Conservation (phyloP, 2,113 vertebrate species). For the Nettapus auritus region DNA sequence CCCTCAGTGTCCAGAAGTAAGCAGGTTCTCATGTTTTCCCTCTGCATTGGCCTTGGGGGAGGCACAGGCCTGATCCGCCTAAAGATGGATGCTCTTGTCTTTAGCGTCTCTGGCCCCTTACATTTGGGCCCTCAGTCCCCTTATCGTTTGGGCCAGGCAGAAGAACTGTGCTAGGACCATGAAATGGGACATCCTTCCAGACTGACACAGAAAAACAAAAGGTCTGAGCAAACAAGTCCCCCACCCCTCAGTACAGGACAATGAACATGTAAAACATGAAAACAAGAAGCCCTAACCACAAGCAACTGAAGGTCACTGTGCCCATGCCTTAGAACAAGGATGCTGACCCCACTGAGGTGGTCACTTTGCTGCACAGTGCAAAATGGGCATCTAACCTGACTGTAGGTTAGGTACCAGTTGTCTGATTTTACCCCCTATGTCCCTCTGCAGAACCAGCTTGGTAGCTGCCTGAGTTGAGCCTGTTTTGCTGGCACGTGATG, state of each 20-base stretch:
- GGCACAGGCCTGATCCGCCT: not conserved
- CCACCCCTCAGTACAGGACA: not conserved
- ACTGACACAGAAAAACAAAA: not conserved
- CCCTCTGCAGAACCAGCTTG: not conserved
- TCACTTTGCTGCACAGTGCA: not conserved
- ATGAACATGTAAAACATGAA: not conserved
- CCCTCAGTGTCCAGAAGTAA: not conserved
- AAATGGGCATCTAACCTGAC: not conserved
- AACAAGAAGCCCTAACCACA: not conserved
- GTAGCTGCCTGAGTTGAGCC: not conserved
- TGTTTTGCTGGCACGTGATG: not conserved
- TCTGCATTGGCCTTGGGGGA: not conserved
- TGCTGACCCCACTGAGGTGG: not conserved
- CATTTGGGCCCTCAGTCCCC: accelerated
- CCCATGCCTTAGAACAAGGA: not conserved
- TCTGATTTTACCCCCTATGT: not conserved
- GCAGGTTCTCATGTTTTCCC: not conserved
- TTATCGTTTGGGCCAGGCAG: not conserved
- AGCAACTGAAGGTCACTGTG: not conserved
- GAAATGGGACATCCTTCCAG: not conserved
- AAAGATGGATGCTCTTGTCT: not conserved
- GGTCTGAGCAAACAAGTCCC: not conserved
- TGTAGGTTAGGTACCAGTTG: not conserved
- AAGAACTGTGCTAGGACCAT: not conserved
- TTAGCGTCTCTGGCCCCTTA: not conserved